A percentile compares a stretch with the other conserved stretches of the same genome.
These are phyloP conservation scores for Dasyornis broadbenti DNA, from an alignment of 2,113 vertebrate genomes.

Conservation along the genomic window DNA sequence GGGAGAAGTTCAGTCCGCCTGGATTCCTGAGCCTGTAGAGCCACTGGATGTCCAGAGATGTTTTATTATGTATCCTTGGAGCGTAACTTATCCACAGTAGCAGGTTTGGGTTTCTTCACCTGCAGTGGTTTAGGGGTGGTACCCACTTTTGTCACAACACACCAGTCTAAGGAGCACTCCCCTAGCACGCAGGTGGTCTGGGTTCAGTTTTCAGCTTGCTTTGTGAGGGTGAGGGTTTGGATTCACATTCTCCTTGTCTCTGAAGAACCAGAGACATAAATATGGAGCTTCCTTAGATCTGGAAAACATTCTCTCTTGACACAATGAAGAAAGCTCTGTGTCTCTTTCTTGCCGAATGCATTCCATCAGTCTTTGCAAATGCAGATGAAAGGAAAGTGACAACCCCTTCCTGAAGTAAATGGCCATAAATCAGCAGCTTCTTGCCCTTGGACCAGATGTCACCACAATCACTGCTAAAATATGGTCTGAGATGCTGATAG, in stretches of 20 bases:
- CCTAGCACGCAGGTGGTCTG: neutral
- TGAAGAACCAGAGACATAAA: neutral
- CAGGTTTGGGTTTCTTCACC: neutral
- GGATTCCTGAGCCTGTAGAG: neutral
- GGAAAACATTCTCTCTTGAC: neutral
- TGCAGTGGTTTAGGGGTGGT: neutral
- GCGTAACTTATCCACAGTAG: neutral
- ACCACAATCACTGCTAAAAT: neutral
- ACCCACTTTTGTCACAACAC: neutral
- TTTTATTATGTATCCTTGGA: neutral
- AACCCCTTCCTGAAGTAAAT: neutral
- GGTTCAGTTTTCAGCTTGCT: neutral
- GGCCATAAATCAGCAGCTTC: neutral
- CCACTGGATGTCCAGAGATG: neutral
- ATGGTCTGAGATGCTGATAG: neutral
- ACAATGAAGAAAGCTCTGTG: neutral
- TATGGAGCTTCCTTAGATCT: neutral
- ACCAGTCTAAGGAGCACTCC: neutral
- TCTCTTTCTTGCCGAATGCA: neutral
- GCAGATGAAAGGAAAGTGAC: neutral
- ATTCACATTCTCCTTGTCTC: neutral
- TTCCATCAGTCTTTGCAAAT: neutral
- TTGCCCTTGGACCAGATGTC: neutral
- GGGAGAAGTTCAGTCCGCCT: neutral
- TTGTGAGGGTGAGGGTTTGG: neutral